A percentile compares a stretch with the other conserved stretches of the same genome.
Conservation (phyloP, 1,140 invertebrate species). For the Holcopasites calliopsidis region DNA sequence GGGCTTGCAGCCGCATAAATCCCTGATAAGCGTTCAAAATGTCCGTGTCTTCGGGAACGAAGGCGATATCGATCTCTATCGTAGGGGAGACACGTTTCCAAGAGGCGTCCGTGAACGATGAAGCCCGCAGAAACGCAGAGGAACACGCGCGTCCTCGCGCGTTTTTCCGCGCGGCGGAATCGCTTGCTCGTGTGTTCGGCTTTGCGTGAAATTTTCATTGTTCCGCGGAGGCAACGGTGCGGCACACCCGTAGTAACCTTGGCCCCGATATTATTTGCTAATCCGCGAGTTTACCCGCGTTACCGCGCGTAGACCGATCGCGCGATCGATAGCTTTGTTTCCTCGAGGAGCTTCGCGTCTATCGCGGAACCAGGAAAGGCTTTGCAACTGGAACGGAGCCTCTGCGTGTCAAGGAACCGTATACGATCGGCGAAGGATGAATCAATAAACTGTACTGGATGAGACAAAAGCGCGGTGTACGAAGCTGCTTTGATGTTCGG, state of each 20-base stretch:
- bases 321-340: conserved; percentile 56
- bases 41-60: conserved; percentile 4
- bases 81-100: conserved; percentile 66
- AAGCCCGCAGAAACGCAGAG: conserved; percentile 22
- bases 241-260: conserved; percentile 71
- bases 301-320: conserved; percentile 7
- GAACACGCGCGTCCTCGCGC: conserved; percentile 60
- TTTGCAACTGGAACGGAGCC: conserved; percentile 18
- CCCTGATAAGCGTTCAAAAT: conserved; percentile 41
- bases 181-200: conserved; percentile 25
- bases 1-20: conserved; percentile 45
- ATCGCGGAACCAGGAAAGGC: conserved; percentile 28
- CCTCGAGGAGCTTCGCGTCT: conserved; percentile 35
- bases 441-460: neutral
- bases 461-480: neutral
- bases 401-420: neutral
- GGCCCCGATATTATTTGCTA: conserved; percentile 71
- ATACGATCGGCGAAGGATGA: neutral
- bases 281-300: conserved; percentile 54
- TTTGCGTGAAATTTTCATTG: conserved; percentile 71
- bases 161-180: conserved; percentile 46
- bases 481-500: neutral
- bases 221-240: conserved; percentile 59
- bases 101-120: conserved; percentile 59
- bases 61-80: conserved; percentile 54